Evolutionary conservation across 2,888 invertebrate species (phyloP), one percentile per base, ranked within the genome.

Genomic region (Aphodius granarius): DNA sequence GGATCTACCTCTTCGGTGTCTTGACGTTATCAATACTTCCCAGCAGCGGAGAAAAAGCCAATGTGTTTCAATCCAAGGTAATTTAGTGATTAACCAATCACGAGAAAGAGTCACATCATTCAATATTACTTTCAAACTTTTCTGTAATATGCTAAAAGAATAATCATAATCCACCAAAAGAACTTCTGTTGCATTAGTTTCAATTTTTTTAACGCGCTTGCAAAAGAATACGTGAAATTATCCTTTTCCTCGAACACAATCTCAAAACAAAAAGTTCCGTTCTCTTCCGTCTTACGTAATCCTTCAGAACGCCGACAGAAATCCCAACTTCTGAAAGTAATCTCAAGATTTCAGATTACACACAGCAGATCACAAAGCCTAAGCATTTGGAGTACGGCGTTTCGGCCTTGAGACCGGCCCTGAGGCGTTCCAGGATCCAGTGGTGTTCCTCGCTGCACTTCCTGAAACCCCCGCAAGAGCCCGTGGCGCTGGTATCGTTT

Each of bases 401-500:
- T 65, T 83, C 84, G 0, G 84, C 83, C 5, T 82, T 86, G 22
- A 77, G 84, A 23, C 84, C 85, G 3, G 81, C 85, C 17, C 77
- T 85, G 15, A 82, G 85, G 19, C 82, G 85, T 17, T 84, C 85
- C 23, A 83, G 84, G 75, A 87, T 88, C 66, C 85, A 86, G 65
- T 91, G 91, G 91, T 91, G 91, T 80, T 87, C 88, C 77, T 88
- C 89, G 72, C 83, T 91, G 66, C 87, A 84, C 23, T 90, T 81
- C 76, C 76, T 83, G 6, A 80, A 83, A 62, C 86, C 88, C 0
- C 90, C 91, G 0, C 89, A 90, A 9, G 88, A 89, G 0, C 88
- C 90, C 6, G 89, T 91, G 0, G 95, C 94, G 0, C 86, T 95
- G 43, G 94, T 92, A 0, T 94, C 94, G 0, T 94, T 93, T 85